phyloP scores from a whole-genome alignment of 2,797 vertebrate species.

The Xenops minutus region DNA sequence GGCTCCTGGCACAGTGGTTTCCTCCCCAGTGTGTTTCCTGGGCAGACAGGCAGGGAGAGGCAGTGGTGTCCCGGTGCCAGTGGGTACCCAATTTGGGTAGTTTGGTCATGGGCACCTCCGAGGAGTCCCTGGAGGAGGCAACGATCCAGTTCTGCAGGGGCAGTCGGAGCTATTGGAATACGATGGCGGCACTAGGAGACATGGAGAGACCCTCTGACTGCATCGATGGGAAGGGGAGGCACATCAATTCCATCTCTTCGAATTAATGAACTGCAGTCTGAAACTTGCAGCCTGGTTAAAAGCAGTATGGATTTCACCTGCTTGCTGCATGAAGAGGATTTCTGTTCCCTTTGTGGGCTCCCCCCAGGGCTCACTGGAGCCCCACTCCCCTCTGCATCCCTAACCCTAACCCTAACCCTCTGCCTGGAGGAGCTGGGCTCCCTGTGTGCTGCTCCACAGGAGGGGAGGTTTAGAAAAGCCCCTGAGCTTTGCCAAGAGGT shows the following conservation, averaged over 20 bases:
- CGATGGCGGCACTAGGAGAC: slow-evolving; percentile 53
- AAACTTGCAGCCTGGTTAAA: slow-evolving; percentile 53
- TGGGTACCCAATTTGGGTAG: fast-evolving
- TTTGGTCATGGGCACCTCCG: background rate
- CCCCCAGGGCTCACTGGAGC: background rate
- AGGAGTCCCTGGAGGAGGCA: background rate
- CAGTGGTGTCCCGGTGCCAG: background rate
- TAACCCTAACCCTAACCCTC: too few species aligned
- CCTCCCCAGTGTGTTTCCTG: fast-evolving
- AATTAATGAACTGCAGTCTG: slow-evolving; percentile 70
- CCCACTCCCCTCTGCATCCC: background rate
- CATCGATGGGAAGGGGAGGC: slow-evolving; percentile 42
- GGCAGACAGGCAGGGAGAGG: background rate
- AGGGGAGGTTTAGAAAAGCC: too few species aligned
- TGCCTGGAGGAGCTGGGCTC: background rate
- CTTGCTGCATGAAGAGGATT: background rate
- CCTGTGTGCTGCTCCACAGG: background rate
- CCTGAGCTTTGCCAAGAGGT: background rate
- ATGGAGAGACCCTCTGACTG: slow-evolving; percentile 50
- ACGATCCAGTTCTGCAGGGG: slow-evolving; percentile 19
- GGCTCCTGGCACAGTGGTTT: background rate
- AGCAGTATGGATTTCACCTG: slow-evolving; percentile 37
- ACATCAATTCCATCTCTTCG: slow-evolving; percentile 59
- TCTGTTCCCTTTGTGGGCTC: background rate
- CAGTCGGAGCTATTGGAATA: slow-evolving; percentile 66